phyloP scores from a whole-genome alignment of 2,888 invertebrate genomes.

The Reticulitermes lucifugus region DNA sequence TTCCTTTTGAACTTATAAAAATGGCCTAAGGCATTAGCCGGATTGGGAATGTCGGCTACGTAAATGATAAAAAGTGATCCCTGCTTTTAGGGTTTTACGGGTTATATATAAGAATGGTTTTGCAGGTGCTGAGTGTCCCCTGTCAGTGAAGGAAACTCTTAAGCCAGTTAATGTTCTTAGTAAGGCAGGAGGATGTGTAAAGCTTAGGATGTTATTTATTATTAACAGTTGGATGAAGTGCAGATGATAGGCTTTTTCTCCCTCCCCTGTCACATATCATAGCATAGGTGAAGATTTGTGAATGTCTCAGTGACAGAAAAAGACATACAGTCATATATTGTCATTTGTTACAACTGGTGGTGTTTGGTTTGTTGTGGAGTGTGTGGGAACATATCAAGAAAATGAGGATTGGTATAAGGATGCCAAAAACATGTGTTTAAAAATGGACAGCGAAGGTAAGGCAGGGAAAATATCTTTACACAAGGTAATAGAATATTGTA shows the following conservation, averaged over 20 bases:
- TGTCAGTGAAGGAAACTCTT: neutral
- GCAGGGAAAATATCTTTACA: neutral
- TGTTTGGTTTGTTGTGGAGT: slow-evolving; percentile 6
- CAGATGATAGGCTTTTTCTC: neutral
- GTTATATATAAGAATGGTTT: neutral
- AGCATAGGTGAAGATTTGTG: neutral
- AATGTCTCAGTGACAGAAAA: neutral
- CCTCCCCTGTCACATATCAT: neutral
- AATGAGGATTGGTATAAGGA: neutral
- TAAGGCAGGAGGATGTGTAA: neutral
- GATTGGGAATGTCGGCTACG: neutral
- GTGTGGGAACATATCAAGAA: neutral
- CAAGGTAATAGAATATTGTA: neutral
- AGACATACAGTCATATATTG: neutral
- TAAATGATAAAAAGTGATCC: neutral
- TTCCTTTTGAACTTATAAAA: neutral
- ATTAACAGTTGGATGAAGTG: neutral
- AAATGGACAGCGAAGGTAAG: neutral
- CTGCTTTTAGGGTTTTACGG: neutral
- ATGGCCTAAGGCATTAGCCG: neutral
- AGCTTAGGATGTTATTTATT: slow-evolving; percentile 1
- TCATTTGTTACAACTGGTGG: neutral
- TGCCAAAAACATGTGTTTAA: neutral
- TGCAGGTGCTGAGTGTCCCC: neutral
- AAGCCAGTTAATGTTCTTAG: neutral